Evolutionary conservation across 2,888 invertebrate genomes (phyloP).

Genomic region (Reticulitermes lucifugus): DNA sequence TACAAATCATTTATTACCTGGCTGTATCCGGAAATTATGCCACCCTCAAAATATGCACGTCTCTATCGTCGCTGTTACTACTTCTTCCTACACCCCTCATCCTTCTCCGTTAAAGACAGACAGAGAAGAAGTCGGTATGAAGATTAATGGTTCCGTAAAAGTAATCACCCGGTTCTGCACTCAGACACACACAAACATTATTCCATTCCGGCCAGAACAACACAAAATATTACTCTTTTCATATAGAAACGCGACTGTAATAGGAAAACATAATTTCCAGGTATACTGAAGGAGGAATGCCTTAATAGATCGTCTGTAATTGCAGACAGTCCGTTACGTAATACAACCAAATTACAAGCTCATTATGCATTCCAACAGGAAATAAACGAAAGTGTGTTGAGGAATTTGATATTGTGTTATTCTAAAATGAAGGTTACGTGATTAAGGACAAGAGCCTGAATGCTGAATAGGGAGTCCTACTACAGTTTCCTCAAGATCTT

Average conservation of each 20-base stretch:
- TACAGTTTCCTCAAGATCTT: not conserved
- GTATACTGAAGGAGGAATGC: not conserved
- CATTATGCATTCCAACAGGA: not conserved
- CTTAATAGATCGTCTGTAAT: not conserved
- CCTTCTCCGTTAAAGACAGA: not conserved
- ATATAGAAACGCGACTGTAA: constrained; percentile 5
- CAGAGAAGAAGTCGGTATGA: constrained; percentile 5
- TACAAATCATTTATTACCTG: not conserved
- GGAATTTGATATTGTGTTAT: not conserved
- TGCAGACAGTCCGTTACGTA: constrained; percentile 1
- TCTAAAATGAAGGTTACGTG: not conserved
- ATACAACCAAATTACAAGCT: not conserved
- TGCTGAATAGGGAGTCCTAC: not conserved
- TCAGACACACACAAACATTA: not conserved
- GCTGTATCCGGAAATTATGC: not conserved
- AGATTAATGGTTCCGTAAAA: constrained; percentile 1
- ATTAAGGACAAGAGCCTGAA: not conserved
- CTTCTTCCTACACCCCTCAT: not conserved
- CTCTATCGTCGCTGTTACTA: not conserved
- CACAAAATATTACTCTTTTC: not conserved
- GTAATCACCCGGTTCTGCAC: not conserved
- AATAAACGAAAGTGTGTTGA: not conserved
- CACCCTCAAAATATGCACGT: not conserved
- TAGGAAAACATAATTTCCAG: constrained; percentile 10
- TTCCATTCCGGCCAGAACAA: not conserved